These are phyloP conservation scores for Andrena bicolor DNA, from an alignment of 2,888 invertebrate species.

Conservation along the genomic window DNA sequence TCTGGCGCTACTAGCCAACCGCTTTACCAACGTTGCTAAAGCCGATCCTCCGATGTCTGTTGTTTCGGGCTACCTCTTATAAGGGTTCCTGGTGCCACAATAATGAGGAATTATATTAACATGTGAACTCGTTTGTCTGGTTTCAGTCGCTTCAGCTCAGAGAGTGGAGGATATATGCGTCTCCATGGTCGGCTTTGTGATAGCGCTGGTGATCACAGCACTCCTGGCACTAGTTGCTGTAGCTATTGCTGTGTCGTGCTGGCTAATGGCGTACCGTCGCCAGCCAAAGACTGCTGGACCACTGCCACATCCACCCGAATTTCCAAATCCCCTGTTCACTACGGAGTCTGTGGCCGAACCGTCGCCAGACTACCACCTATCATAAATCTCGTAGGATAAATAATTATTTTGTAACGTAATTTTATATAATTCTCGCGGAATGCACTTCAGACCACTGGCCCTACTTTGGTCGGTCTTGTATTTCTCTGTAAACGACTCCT, in stretches of 20 bases:
- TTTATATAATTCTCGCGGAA: conserved; percentile 78
- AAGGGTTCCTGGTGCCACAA: no score
- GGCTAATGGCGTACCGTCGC: conserved; percentile 97
- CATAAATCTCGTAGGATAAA: conserved; percentile 78
- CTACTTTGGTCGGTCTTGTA: conserved; percentile 78
- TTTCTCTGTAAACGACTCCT: conserved; percentile 82
- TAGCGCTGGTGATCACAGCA: conserved; percentile 96
- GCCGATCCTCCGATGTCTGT: no score
- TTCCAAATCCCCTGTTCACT: conserved; percentile 96
- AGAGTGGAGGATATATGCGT: conserved; percentile 95
- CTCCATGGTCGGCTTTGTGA: conserved; percentile 96
- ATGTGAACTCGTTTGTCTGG: not conserved
- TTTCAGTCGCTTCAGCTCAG: conserved; percentile 86
- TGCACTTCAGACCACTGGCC: conserved; percentile 80
- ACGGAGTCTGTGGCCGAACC: conserved; percentile 93
- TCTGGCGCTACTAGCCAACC: no score
- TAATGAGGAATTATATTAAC: no score
- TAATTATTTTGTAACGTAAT: conserved; percentile 75
- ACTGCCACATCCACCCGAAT: conserved; percentile 97
- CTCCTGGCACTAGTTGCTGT: conserved; percentile 96
- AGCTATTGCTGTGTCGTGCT: conserved; percentile 97
- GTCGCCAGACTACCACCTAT: conserved; percentile 90
- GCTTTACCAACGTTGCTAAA: no score
- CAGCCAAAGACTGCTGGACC: conserved; percentile 95
- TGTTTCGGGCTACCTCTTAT: no score